Evolutionary conservation across 2,797 vertebrate species (phyloP), one percentile per base, ranked within the genome.

Genomic region (Hybognathus amarus): DNA sequence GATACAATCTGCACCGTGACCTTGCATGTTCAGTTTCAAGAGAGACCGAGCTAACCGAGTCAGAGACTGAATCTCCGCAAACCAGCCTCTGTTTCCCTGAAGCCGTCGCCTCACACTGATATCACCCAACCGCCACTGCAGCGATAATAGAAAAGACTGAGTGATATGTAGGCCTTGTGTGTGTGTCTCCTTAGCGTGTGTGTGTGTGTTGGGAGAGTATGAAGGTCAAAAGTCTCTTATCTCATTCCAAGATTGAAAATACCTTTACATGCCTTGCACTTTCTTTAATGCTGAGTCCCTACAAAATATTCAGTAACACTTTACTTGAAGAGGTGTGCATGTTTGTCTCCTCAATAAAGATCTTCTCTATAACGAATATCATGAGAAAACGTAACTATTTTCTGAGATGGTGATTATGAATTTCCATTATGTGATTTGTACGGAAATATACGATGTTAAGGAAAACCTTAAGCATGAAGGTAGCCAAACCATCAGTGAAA

Each of bases 1-100:
- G 52, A 83, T 77, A 77, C 82, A 50, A 63, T 78, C 68, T 78
- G 75, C 63, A 78, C 67, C 27, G 10, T 50, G 67, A 45, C 52
- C 82, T 83, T 63, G 82, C 64, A 77, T 67, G 66, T 45, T 70
- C 66, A 77, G 27, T 71, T 45, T 69, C 56, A 27, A 54, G 15
- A 64, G 63, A 76, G 52, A 36, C 47, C 12, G 71, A 20, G 40
- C 36, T 20, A 56, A 30, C 33, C 3, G 81, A 59, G 64, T 45
- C 42, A 42, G 66, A 56, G 61, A 75, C 61, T n/a, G 36, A 45
- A 54, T 64, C 27, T 10, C 38, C 15, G 27, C 64, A 59, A 61
- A 45, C 66, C 77, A 24, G 12, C 24, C 80, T 61, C 27, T 17
- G 33, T 33, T 22, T 50, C 59, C 40, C 61, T 77, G 40, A 40